phyloP scores from a whole-genome alignment of 92 coral and sea anemone genomes.

The Scolanthus callimorphus region DNA sequence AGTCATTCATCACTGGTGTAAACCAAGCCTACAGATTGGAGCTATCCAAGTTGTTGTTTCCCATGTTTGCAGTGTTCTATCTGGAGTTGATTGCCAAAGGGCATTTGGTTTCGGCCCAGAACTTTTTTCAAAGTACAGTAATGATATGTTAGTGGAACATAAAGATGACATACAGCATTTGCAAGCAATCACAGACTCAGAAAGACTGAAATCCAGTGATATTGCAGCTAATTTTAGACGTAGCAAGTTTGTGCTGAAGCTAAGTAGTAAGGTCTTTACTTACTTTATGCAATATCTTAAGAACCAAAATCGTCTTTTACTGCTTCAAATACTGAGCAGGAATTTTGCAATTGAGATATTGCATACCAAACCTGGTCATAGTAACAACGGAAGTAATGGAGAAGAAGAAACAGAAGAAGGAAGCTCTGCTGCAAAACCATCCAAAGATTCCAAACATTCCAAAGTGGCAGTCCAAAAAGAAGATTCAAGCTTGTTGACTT shows the following conservation, averaged over 20 bases:
- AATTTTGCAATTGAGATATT: slow-evolving; percentile 81
- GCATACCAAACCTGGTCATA: slow-evolving; percentile 74
- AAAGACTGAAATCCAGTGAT: slow-evolving; percentile 88
- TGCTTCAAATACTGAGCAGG: slow-evolving; percentile 86
- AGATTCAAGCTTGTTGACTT: slow-evolving; percentile 42
- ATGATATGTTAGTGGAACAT: slow-evolving; percentile 77
- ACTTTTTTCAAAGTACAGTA: slow-evolving; percentile 72
- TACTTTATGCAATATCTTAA: slow-evolving; percentile 88
- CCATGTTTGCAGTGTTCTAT: slow-evolving; percentile 86
- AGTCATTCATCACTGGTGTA: slow-evolving; percentile 87
- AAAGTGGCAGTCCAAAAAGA: slow-evolving; percentile 55
- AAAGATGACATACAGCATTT: slow-evolving; percentile 97
- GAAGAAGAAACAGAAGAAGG: slow-evolving; percentile 45
- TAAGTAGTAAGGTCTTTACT: slow-evolving; percentile 87
- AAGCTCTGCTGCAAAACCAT: slow-evolving; percentile 7
- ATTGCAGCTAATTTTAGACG: slow-evolving; percentile 82
- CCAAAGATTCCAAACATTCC: slow-evolving; percentile 45
- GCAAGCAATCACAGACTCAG: slow-evolving; percentile 89
- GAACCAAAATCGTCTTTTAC: slow-evolving; percentile 58
- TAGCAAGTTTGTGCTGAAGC: slow-evolving; percentile 70
- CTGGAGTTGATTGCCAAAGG: slow-evolving; percentile 84
- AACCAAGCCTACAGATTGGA: slow-evolving; percentile 87
- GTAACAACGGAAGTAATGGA: slow-evolving; percentile 31
- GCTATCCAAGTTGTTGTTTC: slow-evolving; percentile 72
- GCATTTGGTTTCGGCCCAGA: slow-evolving; percentile 59